Evolutionary conservation across 2,888 invertebrate species (phyloP).

Genomic region (Parnassius orleans): DNA sequence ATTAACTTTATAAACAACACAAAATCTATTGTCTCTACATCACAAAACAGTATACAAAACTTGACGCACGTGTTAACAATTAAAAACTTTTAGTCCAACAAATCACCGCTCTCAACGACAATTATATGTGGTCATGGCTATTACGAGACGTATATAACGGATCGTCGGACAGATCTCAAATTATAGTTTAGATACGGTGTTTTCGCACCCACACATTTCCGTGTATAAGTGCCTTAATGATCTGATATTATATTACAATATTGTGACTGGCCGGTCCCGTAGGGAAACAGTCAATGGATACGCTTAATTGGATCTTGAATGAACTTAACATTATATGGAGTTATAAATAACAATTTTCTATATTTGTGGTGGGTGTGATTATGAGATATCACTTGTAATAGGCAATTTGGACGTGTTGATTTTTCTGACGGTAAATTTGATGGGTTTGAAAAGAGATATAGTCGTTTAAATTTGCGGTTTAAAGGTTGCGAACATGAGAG

Average conservation of each 20-base stretch:
- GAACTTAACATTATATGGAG: conserved; percentile 46
- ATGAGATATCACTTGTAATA: conserved; percentile 34
- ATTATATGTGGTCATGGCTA: conserved; percentile 70
- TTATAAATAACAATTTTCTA: conserved; percentile 52
- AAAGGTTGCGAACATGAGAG: conserved; percentile 62
- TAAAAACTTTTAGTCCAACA: conserved; percentile 66
- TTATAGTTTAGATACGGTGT: conserved; percentile 78
- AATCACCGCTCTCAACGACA: conserved; percentile 65
- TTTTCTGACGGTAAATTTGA: conserved; percentile 36
- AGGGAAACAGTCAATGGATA: conserved; percentile 59
- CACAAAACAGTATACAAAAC: conserved; percentile 37
- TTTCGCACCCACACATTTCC: conserved; percentile 80
- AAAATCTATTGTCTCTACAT: conserved; percentile 16
- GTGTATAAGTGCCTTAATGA: conserved; percentile 71
- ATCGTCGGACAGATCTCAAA: conserved; percentile 67
- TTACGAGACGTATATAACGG: conserved; percentile 65
- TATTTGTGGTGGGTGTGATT: conserved; percentile 44
- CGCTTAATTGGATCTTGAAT: conserved; percentile 58
- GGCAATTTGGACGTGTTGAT: conserved; percentile 38
- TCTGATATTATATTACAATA: conserved; percentile 75
- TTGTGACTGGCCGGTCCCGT: conserved; percentile 59
- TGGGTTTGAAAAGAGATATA: conserved; percentile 20
- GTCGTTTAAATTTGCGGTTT: conserved; percentile 38
- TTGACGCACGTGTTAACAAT: conserved; percentile 74
- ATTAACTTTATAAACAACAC: conserved; percentile 25